Base-by-base conservation (phyloP, 2,888 invertebrate genomes). In the Stomorhina lunata region DNA sequence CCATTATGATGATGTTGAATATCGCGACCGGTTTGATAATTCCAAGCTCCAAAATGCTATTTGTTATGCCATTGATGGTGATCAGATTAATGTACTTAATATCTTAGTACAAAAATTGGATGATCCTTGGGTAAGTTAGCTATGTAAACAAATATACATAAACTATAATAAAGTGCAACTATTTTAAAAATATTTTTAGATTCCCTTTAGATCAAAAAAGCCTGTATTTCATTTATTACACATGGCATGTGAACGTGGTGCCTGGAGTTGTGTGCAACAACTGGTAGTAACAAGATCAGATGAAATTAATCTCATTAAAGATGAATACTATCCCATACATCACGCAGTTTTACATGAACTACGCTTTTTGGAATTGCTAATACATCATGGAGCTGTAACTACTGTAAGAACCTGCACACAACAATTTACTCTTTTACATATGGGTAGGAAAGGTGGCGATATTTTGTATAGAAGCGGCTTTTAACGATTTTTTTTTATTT, bases 301-400 rank as follows among this genome's bases (percentile, higher is more conserved):
- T 85, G 95, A 95, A 90, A 94, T 95, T 57, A 94, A 95, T 89
- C 92, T 94, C 81, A 93, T 94, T 76, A 94, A 94, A 89, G 95
- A 95, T 87, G 95, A 95, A 90, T 95, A 95, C 89, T 95, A 94
- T 89, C 95, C 95, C n/a, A 94, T 95, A 78, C 94, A 95, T 89
- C 94, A 95, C 87, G 94, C 95, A 12, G 95, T 95, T 17, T 92
- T 95, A 27, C 95, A 95, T 88, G 95, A 95, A 84, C 93, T 93
- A 59, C 93, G 94, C 86, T 95, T 95, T 90, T 92, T 95, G 59
- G 94, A 94, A 86, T 89, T 94, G 80, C 90, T 94, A 53, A 93
- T 94, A 81, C 92, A 92, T 81, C 93, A 93, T 87, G 95, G 95
- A n/a, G 95, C 95, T 29, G 93, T 94, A 80, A 94, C 95, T 0